A percentile compares a stretch with the other conserved stretches of the same genome.
Conservation (phyloP, 2,888 invertebrate species). For the Acrocera orbiculus region DNA sequence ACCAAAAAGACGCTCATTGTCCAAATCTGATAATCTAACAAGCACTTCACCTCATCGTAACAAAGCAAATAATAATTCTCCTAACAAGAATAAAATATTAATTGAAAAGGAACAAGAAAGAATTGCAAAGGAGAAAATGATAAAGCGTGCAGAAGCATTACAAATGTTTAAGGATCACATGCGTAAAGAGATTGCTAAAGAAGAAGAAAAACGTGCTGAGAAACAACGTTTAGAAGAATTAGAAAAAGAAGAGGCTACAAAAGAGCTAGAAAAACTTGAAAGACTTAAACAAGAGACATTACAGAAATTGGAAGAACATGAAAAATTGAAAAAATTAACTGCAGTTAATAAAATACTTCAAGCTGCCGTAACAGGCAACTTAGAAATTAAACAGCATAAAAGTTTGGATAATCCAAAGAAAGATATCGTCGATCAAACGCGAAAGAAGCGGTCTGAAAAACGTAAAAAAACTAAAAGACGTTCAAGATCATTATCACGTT, state of each 20-base stretch:
- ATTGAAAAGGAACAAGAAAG: constrained; percentile 22
- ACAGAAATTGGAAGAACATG: constrained; percentile 25
- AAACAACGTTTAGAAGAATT: constrained; percentile 25
- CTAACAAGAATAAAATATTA: too few relatives aligned
- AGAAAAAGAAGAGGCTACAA: constrained; percentile 25
- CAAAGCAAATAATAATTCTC: neutral
- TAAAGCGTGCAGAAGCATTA: constrained; percentile 34
- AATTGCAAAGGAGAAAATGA: constrained; percentile 28
- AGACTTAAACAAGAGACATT: constrained; percentile 28
- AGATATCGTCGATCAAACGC: too few relatives aligned
- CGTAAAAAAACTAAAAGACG: constrained; percentile 26
- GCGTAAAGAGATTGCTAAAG: constrained; percentile 38
- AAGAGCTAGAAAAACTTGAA: constrained; percentile 26
- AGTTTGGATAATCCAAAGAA: too few relatives aligned
- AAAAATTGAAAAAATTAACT: constrained; percentile 17
- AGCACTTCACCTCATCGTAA: constrained; percentile 1
- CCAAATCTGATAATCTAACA: constrained; percentile 2
- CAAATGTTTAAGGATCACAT: constrained; percentile 41
- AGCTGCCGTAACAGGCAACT: constrained; percentile 13
- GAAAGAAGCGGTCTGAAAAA: constrained; percentile 19
- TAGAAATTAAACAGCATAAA: too few relatives aligned
- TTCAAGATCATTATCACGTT: constrained; percentile 22
- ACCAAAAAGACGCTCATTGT: constrained; percentile 14
- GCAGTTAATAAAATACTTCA: constrained; percentile 14
- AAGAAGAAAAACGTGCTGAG: constrained; percentile 38